These are phyloP conservation scores for Xiphophorus couchianus DNA, from an alignment of 2,113 vertebrate species.

Conservation along the genomic window DNA sequence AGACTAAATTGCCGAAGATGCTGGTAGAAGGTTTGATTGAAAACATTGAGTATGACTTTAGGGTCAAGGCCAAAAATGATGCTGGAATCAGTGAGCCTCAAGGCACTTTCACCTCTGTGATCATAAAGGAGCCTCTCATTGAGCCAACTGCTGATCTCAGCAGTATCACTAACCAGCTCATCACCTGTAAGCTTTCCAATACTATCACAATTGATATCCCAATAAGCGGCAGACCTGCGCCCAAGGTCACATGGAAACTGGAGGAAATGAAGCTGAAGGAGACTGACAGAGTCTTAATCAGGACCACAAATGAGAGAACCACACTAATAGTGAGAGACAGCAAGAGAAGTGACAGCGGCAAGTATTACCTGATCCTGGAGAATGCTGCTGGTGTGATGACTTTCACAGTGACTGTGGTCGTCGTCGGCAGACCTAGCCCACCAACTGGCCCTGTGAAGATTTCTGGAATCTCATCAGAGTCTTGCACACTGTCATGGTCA, in stretches of 20 bases:
- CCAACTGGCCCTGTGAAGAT: constrained; percentile 90
- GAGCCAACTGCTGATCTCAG: constrained; percentile 98
- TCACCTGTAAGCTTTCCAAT: constrained; percentile 91
- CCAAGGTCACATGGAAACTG: constrained; percentile 96
- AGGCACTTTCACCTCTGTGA: constrained; percentile 91
- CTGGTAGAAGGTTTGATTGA: constrained; percentile 89
- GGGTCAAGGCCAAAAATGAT: constrained; percentile 93
- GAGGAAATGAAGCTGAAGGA: constrained; percentile 99
- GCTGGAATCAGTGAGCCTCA: constrained; percentile 94
- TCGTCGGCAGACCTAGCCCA: constrained; percentile 91
- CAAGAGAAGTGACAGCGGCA: constrained; percentile 97
- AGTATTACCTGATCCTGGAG: constrained; percentile 94
- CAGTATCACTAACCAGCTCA: constrained; percentile 93
- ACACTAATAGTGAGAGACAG: constrained; percentile 91
- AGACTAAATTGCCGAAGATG: constrained; percentile 90
- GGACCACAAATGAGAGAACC: constrained; percentile 89
- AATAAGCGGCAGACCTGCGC: constrained; percentile 93
- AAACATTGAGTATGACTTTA: constrained; percentile 96
- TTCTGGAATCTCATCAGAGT: constrained; percentile 93
- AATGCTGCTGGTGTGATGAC: constrained; percentile 92
- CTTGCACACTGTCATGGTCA: constrained; percentile 90
- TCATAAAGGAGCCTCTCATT: constrained; percentile 96
- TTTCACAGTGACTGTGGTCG: constrained; percentile 90
- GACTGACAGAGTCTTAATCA: constrained; percentile 91
- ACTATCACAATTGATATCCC: constrained; percentile 94